These are phyloP conservation scores for Telmatherina bonti DNA, from an alignment of 2,797 vertebrate species.

Conservation along the genomic window DNA sequence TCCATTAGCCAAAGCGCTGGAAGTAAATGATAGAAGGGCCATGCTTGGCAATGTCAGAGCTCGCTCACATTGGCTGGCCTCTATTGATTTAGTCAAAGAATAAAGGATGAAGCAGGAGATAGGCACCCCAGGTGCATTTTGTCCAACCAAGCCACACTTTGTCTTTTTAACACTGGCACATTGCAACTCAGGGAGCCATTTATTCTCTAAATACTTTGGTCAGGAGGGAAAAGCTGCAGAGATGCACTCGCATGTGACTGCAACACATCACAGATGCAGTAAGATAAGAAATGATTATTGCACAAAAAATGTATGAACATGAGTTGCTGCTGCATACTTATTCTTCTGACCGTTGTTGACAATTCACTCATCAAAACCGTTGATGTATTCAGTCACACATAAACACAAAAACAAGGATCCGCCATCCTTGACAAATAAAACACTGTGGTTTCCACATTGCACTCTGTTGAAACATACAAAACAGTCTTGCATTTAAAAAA, in stretches of 20 bases:
- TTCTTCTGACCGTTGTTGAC: background rate
- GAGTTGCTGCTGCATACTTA: background rate
- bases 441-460: background rate
- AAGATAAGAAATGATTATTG: constrained; percentile 4
- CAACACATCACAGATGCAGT: constrained; percentile 14
- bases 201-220: constrained; percentile 31
- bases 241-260: constrained; percentile 12
- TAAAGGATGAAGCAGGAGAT: constrained; percentile 72
- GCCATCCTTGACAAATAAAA: background rate
- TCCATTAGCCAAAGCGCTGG: constrained; percentile 78
- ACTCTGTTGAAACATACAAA: background rate
- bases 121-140: constrained; percentile 67
- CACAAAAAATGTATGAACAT: constrained; percentile 2
- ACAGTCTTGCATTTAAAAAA: too few species aligned
- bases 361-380: background rate
- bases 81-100: constrained; percentile 79
- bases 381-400: background rate
- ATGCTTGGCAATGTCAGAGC: constrained; percentile 70
- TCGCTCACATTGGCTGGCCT: constrained; percentile 63
- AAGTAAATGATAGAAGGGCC: constrained; percentile 78
- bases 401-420: background rate
- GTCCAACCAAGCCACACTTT: constrained; percentile 63
- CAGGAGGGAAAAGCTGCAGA: constrained; percentile 26
- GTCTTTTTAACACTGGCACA: constrained; percentile 68
- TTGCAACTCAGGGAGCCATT: constrained; percentile 49